phyloP scores from a whole-genome alignment of 2,797 vertebrate genomes.

The Acridotheres tristis region DNA sequence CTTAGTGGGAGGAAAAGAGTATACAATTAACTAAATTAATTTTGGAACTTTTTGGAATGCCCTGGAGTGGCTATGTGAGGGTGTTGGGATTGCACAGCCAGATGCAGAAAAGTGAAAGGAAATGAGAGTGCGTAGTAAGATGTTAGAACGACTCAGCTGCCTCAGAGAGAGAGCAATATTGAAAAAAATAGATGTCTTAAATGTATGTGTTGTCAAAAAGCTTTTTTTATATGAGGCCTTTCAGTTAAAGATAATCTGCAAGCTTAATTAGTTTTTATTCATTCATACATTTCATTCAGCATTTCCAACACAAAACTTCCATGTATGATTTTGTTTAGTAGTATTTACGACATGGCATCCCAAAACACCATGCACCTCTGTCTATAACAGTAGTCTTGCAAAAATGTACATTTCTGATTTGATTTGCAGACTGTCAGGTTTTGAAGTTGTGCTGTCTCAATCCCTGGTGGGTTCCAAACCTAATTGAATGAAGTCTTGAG shows the following conservation, averaged over 20 bases:
- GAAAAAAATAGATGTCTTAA: neutral
- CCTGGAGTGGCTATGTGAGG: neutral
- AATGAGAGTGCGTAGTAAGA: neutral
- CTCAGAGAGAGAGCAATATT: neutral
- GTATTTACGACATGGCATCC: neutral
- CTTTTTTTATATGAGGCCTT: neutral
- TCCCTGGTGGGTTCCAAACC: neutral
- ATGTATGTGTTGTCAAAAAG: neutral
- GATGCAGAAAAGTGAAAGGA: neutral
- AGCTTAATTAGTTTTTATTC: neutral
- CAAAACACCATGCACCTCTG: neutral
- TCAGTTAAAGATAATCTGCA: neutral
- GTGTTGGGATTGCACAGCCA: neutral
- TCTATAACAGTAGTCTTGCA: neutral
- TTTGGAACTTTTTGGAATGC: neutral
- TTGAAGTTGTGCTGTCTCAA: neutral
- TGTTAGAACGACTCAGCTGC: neutral
- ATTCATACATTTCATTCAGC: neutral
- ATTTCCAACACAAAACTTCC: neutral
- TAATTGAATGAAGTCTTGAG: neutral
- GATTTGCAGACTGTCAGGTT: neutral
- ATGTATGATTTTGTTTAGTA: neutral
- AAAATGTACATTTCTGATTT: neutral
- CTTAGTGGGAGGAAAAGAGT: rapidly evolving
- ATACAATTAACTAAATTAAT: neutral